These are phyloP conservation scores for Luscinia megarhynchos DNA, from an alignment of 2,797 vertebrate genomes.

Conservation along the genomic window DNA sequence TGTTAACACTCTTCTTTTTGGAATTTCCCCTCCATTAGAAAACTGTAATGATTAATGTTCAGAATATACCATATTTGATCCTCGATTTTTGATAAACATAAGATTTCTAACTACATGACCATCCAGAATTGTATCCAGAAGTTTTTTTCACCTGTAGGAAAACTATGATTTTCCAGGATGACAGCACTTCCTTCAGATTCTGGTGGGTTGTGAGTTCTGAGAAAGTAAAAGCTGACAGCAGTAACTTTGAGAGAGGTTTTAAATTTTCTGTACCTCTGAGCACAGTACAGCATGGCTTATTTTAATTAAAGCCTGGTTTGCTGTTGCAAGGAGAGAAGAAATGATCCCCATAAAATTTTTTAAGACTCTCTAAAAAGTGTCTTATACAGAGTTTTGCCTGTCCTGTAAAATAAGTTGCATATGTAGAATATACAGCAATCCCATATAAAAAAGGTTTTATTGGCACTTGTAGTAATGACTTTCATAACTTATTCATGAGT, in stretches of 20 bases:
- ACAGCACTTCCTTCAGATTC: neutral
- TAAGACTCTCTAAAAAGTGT: conserved; percentile 37
- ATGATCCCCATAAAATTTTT: conserved; percentile 28
- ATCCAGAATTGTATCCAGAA: neutral
- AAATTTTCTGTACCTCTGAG: conserved; percentile 4
- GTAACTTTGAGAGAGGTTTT: neutral
- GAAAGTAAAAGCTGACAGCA: neutral
- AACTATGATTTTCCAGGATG: neutral
- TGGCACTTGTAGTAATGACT: conserved; percentile 31
- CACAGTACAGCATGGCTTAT: neutral
- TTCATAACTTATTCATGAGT: conserved; percentile 52
- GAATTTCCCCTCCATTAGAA: neutral
- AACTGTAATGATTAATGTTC: neutral
- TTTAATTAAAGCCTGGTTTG: conserved; percentile 56
- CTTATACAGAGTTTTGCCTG: neutral
- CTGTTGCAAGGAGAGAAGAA: conserved; percentile 17
- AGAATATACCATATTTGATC: neutral
- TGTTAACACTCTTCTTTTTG: neutral
- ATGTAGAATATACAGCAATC: conserved; percentile 22
- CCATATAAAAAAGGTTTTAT: conserved; percentile 28
- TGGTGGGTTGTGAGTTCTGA: neutral
- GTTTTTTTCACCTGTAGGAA: neutral
- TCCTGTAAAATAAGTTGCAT: conserved; percentile 37
- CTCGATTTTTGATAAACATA: neutral
- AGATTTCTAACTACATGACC: neutral